Percentiles rank a stretch among this genome's conserved stretches.
phyloP scores from a whole-genome alignment of 1,140 invertebrate species.

The Cydia amplana region DNA sequence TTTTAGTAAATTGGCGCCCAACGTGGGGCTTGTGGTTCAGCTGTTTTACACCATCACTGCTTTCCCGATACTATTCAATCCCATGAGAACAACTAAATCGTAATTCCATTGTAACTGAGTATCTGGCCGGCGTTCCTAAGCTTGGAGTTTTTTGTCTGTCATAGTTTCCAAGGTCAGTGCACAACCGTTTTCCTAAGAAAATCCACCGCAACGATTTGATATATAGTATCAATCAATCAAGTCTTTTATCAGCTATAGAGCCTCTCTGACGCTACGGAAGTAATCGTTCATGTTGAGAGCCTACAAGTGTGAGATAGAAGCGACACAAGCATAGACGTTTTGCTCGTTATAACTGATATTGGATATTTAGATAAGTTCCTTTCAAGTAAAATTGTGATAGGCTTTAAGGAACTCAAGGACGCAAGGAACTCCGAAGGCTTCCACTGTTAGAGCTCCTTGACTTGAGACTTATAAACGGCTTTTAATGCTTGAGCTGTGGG shows the following conservation, averaged over 20 bases:
- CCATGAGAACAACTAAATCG: too few species aligned
- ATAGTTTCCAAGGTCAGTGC: neutral
- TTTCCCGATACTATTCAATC: too few species aligned
- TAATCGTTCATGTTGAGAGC: neutral
- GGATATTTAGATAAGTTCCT: neutral
- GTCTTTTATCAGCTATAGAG: slow-evolving; percentile 6
- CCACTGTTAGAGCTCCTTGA: too few species aligned
- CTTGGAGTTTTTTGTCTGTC: neutral
- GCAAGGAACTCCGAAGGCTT: too few species aligned
- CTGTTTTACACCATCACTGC: too few species aligned
- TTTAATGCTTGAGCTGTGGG: too few species aligned
- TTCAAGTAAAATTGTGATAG: neutral
- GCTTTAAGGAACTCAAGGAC: too few species aligned
- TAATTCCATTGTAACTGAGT: too few species aligned
- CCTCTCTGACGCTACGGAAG: neutral
- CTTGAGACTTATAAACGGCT: too few species aligned
- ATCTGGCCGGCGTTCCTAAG: too few species aligned
- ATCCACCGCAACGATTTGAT: neutral
- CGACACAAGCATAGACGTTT: neutral
- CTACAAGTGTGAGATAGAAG: slow-evolving; percentile 9
- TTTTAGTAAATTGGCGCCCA: too few species aligned
- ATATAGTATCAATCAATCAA: slow-evolving; percentile 1
- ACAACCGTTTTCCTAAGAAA: neutral
- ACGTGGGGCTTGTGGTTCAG: too few species aligned
- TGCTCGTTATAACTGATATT: neutral